A percentile compares a stretch with the other conserved stretches of the same genome.
These are phyloP conservation scores for Leptoclinus maculatus DNA, from an alignment of 2,797 vertebrate genomes.

Conservation along the genomic window DNA sequence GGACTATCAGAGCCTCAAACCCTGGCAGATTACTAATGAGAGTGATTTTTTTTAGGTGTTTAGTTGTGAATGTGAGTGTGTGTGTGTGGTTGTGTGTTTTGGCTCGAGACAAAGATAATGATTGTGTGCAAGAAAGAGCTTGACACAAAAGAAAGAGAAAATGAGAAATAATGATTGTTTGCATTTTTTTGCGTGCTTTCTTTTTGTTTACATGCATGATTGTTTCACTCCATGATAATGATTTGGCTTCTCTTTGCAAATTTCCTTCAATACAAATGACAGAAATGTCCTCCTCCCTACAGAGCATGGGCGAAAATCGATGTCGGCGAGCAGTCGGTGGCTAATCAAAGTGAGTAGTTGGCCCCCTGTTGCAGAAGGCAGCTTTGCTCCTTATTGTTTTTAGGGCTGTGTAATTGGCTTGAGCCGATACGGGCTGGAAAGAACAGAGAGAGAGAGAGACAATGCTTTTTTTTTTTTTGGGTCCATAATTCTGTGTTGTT, in stretches of 20 bases:
- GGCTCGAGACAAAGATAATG: conserved; percentile 19
- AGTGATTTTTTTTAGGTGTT: conserved; percentile 61
- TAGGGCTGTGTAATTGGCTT: conserved; percentile 63
- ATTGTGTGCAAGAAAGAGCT: conserved; percentile 11
- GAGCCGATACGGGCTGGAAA: conserved; percentile 39
- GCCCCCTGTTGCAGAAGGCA: conserved; percentile 50
- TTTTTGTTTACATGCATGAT: conserved; percentile 18
- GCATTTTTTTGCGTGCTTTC: conserved; percentile 11
- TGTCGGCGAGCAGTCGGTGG: conserved; percentile 52
- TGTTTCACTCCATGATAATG: conserved; percentile 26
- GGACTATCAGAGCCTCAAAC: conserved; percentile 66
- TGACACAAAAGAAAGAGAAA: conserved; percentile 14
- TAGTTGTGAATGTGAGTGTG: conserved; percentile 32
- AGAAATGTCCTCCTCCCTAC: conserved; percentile 43
- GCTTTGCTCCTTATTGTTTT: conserved; percentile 66
- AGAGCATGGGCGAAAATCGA: conserved; percentile 57
- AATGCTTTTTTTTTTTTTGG: conserved; percentile 12
- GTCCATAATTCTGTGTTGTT: conserved; percentile 41
- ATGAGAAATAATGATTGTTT: conserved; percentile 5
- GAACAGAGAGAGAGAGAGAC: conserved; percentile 32
- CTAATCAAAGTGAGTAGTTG: conserved; percentile 71
- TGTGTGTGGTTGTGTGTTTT: conserved; percentile 8
- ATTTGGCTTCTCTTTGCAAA: conserved; percentile 32
- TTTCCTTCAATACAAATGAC: conserved; percentile 47
- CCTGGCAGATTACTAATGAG: conserved; percentile 74